Evolutionary conservation across 2,113 vertebrate species (phyloP), one percentile per base, ranked within the genome.

Genomic region (Ceyx margarethae): DNA sequence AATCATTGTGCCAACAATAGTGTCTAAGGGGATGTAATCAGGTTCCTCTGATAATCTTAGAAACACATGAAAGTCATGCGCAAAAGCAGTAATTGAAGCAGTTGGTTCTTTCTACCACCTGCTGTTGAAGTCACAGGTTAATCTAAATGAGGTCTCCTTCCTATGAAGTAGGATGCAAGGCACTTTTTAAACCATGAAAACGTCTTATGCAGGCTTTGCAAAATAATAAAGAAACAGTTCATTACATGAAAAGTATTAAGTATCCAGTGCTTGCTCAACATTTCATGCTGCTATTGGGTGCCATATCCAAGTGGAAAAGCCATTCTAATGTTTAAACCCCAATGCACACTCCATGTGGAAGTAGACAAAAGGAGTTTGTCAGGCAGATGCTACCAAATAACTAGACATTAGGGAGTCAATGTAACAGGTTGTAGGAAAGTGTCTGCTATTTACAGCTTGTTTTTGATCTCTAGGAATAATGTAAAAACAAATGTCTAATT

Each of bases 41-140:
- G 96, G 96, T 97, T 97, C 94, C 96, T 98, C 96, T 96, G 96
- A 98, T 98, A 98, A 98, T 98, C 98, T 97, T 97, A 97, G 97
- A 94, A 97, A 97, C 97, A 97, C 97, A 98, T 97, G 97, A 98
- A 98, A 98, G 97, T 97, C 97, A 96, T 97, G 97, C 45, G 93
- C 97, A 98, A 97, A 97, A 97, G 91, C 97, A 87, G 96, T 97
- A 97, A 98, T 97, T 97, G 97, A 98, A 97, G 97, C 97, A 98
- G 96, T 97, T 97, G 97, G 97, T 96, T 98, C 97, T 97, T 97
- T 97, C 97, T 96, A 97, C 97, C 97, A 97, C 98, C 98, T 98
- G 98, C 98, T 98, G 97, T 97, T 95, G 96, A 96, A 97, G 97
- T 97, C 97, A 97, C 97, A 97, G 97, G 97, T 98, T 98, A 98